Base-by-base conservation (phyloP, 2,888 invertebrate species). In the Galerucella calmariensis region DNA sequence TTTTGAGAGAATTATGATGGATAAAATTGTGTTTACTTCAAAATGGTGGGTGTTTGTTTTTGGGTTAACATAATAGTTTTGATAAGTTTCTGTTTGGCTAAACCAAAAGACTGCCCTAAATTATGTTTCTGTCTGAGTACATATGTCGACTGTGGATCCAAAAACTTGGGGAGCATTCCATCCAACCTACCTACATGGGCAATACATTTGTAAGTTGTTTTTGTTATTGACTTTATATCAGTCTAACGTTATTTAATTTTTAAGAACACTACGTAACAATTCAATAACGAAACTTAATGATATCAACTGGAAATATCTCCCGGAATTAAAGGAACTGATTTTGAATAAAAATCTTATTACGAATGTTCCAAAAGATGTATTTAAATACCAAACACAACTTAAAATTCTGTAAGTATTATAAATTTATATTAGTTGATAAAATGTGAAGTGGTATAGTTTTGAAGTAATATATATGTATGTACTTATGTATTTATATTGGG, bases 261-360 rank as follows among this genome's bases (percentile, higher is more conserved):
- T 0, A 85, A 94, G 94, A 83, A 92, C 91, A 85, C 87, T 94
- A 79, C 92, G 92, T 84, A 90, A 89, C 82, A 97, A 97, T 88
- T 91, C 91, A 79, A 92, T 97, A 75, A 89, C 89, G 80, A 87
- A 88, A 63, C 90, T 97, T 75, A 91, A 93, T 83, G 91, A 92
- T 80, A 92, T 92, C 75, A 92, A 93, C 74, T 92, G 97, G 83
- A 91, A 92, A 81, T 92, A 93, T 84, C 88, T 97, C 71, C 91
- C 91, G 1, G 90, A 90, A 73, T 88, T 97, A 78, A 90, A 91
- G 80, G 92, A 93, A 79, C 88, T 97, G 76, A 94, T 94, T 85
- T 86, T 97, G 77, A 95, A 94, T 84, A 93, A 93, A 85, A 97
- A 97, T 90, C 92, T 90, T 79, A 89, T 95, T 76, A 88, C 88